Evolutionary conservation across 92 coral and sea anemone genomes (phyloP).

Genomic region (Zoanthus sansibaricus): DNA sequence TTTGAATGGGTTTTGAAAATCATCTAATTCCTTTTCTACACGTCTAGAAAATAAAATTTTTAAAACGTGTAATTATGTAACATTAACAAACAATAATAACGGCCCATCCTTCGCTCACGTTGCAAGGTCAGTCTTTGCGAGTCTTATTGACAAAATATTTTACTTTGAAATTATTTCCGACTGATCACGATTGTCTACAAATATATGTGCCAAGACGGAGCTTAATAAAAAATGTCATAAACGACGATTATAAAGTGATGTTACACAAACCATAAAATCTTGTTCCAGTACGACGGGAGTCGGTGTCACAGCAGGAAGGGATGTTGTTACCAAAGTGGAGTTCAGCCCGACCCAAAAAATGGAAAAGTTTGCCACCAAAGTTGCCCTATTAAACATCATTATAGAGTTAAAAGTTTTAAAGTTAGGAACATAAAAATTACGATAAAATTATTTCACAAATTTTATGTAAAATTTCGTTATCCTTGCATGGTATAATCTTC

Average conservation of each 20-base stretch:
- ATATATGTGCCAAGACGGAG: background rate
- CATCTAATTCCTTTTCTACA: no score
- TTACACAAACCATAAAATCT: constrained; percentile 19
- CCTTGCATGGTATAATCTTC: no score
- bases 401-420: background rate
- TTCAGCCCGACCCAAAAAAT: constrained; percentile 33
- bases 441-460: no score
- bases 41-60: no score
- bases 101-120: no score
- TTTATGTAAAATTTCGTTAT: background rate
- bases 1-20: no score
- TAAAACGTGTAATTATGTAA: no score
- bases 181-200: no score
- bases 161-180: no score
- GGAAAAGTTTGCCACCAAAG: constrained; percentile 22
- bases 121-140: no score
- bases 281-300: constrained; percentile 2
- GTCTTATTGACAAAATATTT: no score
- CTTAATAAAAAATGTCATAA: background rate
- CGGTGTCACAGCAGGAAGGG: background rate
- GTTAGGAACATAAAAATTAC: background rate
- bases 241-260: background rate
- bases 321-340: constrained; percentile 9
- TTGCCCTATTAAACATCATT: constrained; percentile 1
- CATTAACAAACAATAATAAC: no score